Evolutionary conservation across 1,140 invertebrate genomes (phyloP).

Genomic region (Lucilia cuprina): DNA sequence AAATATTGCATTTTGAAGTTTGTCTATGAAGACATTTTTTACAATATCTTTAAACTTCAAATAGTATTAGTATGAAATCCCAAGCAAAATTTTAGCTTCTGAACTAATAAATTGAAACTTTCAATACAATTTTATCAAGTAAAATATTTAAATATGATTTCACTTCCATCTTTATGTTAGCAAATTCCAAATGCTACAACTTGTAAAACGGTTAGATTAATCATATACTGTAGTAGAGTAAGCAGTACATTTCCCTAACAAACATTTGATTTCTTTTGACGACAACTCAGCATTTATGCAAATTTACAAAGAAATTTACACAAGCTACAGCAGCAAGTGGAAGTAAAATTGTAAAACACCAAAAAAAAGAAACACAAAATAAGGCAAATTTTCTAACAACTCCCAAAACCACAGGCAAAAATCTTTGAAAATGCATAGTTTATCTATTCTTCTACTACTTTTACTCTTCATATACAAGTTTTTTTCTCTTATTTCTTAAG

Average conservation of each 20-base stretch:
- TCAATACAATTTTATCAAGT: background rate
- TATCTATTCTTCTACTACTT: background rate
- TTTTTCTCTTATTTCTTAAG: background rate
- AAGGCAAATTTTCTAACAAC: background rate
- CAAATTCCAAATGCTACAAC: background rate
- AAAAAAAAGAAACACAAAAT: background rate
- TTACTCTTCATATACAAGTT: background rate
- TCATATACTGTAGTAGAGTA: background rate
- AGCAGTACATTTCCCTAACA: background rate
- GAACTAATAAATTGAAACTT: too few species aligned
- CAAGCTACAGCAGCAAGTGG: background rate
- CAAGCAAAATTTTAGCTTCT: too few species aligned
- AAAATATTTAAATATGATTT: background rate
- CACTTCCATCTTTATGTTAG: background rate
- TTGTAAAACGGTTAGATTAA: background rate
- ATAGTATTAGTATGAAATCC: too few species aligned
- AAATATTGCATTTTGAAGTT: too few species aligned
- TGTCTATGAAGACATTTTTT: too few species aligned
- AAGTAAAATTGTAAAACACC: background rate
- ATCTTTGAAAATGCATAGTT: background rate
- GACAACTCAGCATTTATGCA: conserved; percentile 34
- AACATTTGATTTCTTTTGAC: conserved; percentile 4
- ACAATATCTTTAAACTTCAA: too few species aligned
- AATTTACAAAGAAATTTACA: conserved; percentile 24
- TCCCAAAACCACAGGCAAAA: background rate